Conservation (phyloP, 2,797 vertebrate genomes). For the Rhabdophis nuchalis region DNA sequence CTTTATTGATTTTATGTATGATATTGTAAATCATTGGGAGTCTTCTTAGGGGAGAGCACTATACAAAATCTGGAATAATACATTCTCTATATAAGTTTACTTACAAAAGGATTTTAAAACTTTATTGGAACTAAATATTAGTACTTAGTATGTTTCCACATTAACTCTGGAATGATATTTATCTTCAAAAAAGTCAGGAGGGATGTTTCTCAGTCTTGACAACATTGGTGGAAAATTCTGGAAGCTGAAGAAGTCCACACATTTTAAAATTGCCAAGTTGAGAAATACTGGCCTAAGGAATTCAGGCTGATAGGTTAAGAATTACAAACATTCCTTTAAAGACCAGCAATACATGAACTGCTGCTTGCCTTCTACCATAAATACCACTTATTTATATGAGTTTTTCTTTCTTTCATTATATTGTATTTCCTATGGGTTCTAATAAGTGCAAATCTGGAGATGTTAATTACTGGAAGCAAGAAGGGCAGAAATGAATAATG, state of each 20-base stretch:
- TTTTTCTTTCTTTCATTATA: not conserved
- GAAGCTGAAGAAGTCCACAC: not conserved
- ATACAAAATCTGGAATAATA: not conserved
- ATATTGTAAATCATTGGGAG: not conserved
- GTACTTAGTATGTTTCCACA: not conserved
- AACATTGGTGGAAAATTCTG: not conserved
- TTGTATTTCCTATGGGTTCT: not conserved
- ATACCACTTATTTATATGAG: not conserved
- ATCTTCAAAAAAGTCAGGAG: not conserved
- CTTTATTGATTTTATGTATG: not conserved
- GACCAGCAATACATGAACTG: not conserved
- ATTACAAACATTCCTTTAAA: not conserved
- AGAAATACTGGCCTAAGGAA: not conserved
- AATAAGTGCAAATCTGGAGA: not conserved
- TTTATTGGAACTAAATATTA: not conserved
- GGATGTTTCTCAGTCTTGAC: not conserved
- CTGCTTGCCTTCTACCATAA: not conserved
- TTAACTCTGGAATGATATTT: not conserved
- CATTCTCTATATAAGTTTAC: not conserved
- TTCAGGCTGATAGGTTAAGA: not conserved
- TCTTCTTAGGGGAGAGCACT: not conserved
- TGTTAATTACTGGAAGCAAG: not conserved
- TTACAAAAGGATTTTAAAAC: not conserved
- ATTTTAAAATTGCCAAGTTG: not conserved
- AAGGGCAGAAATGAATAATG: not conserved